Evolutionary conservation across 2,888 invertebrate genomes (phyloP).

Genomic region (Chalcis sispes): DNA sequence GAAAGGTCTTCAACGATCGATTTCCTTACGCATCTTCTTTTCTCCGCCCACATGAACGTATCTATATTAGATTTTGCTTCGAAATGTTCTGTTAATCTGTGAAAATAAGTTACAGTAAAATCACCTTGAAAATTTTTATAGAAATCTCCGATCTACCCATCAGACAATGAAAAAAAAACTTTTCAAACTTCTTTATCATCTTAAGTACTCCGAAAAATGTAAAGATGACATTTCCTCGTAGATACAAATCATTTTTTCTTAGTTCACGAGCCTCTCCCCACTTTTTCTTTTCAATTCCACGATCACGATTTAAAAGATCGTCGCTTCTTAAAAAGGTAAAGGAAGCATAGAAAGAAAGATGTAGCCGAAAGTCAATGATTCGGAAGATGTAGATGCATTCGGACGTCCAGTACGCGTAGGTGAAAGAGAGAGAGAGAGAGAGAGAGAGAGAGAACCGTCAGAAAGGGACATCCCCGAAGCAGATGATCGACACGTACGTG

Average conservation of each 20-base stretch:
- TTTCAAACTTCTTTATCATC: not conserved
- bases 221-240: constrained; percentile 37
- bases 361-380: constrained; percentile 20
- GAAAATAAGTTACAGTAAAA: too few relatives aligned
- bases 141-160: too few relatives aligned
- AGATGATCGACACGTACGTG: constrained; percentile 49
- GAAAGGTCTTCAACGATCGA: too few relatives aligned
- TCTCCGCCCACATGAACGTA: too few relatives aligned
- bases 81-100: too few relatives aligned
- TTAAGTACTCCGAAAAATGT: constrained; percentile 8
- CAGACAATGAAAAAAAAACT: too few relatives aligned
- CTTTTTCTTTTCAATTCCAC: not conserved
- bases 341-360: not conserved
- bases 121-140: too few relatives aligned
- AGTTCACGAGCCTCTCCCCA: too few relatives aligned
- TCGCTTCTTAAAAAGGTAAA: not conserved
- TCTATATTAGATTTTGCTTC: too few relatives aligned
- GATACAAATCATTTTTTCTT: constrained; percentile 46
- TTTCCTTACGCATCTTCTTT: too few relatives aligned
- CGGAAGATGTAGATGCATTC: constrained; percentile 7
- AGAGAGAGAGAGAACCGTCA: too few relatives aligned
- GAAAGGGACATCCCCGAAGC: not conserved
- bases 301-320: constrained; percentile 30
- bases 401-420: constrained; percentile 37
- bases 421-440: constrained; percentile 18